These are phyloP conservation scores for Prunella fulvescens DNA, from an alignment of 2,113 vertebrate genomes.

Conservation along the genomic window DNA sequence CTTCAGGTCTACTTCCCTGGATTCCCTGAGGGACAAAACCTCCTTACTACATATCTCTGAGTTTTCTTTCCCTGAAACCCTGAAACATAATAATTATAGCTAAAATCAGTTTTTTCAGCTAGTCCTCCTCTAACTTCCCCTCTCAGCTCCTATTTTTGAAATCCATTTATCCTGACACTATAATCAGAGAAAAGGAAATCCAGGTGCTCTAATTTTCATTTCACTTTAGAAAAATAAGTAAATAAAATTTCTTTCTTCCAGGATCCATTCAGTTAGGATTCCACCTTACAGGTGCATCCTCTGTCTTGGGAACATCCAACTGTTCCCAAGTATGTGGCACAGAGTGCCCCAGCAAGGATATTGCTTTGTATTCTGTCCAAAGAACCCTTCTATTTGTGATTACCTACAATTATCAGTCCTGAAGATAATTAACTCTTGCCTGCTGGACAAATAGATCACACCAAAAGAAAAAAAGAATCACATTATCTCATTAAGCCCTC, in stretches of 20 bases:
- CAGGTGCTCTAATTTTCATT: neutral
- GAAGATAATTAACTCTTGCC: neutral
- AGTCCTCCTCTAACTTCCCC: neutral
- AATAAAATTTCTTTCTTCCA: neutral
- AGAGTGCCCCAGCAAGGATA: neutral
- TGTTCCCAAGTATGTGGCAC: neutral
- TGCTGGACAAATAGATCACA: neutral
- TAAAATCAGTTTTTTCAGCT: neutral
- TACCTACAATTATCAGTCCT: neutral
- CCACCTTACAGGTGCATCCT: neutral
- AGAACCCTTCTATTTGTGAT: neutral
- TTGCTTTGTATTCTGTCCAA: neutral
- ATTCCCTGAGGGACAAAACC: constrained; percentile 17
- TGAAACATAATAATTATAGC: constrained; percentile 15
- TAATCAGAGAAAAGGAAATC: neutral
- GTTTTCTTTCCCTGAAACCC: neutral
- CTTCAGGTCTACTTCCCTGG: constrained; percentile 7
- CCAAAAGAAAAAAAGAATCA: neutral
- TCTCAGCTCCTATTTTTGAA: neutral
- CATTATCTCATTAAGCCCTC: neutral
- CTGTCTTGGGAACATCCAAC: neutral
- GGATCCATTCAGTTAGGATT: neutral
- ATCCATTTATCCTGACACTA: neutral
- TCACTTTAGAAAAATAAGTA: neutral
- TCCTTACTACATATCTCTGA: neutral